These are phyloP conservation scores for Archips crataeganus DNA, from an alignment of 2,888 invertebrate species.

Conservation along the genomic window DNA sequence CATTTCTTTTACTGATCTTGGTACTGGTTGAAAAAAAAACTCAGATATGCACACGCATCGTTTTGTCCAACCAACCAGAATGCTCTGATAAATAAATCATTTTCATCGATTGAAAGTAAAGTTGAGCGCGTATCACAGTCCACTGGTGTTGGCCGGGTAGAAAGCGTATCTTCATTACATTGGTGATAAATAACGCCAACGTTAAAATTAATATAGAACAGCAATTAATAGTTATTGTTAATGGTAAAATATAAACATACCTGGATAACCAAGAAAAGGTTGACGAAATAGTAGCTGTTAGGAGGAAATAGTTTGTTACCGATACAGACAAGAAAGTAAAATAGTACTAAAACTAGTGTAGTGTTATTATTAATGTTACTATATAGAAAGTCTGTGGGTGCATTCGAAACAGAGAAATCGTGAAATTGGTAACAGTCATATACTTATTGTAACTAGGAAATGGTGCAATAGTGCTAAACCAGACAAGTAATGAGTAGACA, in stretches of 20 bases:
- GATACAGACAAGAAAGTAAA: conserved; percentile 30
- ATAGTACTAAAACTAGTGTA: conserved; percentile 14
- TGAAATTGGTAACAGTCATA: conserved; percentile 55
- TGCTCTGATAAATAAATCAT: not conserved
- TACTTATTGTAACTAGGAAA: conserved; percentile 63
- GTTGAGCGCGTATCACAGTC: conserved; percentile 29
- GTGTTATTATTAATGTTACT: conserved; percentile 58
- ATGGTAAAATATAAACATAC: conserved; percentile 38
- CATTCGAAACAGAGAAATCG: conserved; percentile 64
- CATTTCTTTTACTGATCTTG: not conserved
- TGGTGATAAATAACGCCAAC: conserved; percentile 14
- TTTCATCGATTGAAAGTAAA: conserved; percentile 25
- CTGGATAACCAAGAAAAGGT: conserved; percentile 40
- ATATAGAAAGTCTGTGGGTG: conserved; percentile 63
- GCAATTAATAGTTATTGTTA: conserved; percentile 39
- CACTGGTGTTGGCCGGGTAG: conserved; percentile 27
- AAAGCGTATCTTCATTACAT: conserved; percentile 31
- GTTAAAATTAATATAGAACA: conserved; percentile 15
- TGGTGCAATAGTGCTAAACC: conserved; percentile 70
- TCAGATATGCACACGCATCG: not conserved
- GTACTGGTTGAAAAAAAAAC: not conserved
- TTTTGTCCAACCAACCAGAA: not conserved
- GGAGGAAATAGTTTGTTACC: conserved; percentile 20
- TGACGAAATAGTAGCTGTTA: conserved; percentile 31
- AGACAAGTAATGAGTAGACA: conserved; percentile 69